A percentile compares a stretch with the other conserved stretches of the same genome.
phyloP scores from a whole-genome alignment of 2,797 vertebrate genomes.

The Siniperca obscura region DNA sequence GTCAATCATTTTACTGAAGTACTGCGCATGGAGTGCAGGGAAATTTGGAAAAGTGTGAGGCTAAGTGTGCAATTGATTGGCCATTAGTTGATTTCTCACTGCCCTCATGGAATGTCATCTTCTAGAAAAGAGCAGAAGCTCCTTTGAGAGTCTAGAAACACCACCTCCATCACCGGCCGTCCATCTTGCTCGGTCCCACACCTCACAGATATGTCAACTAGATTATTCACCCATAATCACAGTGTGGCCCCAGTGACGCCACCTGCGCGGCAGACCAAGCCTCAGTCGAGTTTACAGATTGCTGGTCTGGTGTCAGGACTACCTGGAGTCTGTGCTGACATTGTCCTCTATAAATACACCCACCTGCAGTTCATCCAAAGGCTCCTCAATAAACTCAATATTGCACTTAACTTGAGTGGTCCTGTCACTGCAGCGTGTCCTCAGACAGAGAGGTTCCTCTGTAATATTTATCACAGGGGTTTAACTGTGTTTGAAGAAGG shows the following conservation, averaged over 20 bases:
- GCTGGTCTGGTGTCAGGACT: slow-evolving; percentile 31
- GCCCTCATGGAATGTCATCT: neutral
- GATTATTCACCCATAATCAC: slow-evolving; percentile 66
- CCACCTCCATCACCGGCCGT: neutral
- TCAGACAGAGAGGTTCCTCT: slow-evolving; percentile 48
- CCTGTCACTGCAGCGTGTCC: slow-evolving; percentile 58
- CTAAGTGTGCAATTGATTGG: slow-evolving; percentile 1
- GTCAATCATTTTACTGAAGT: slow-evolving; percentile 1
- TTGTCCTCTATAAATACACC: slow-evolving; percentile 65
- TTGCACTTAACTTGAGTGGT: slow-evolving; percentile 73
- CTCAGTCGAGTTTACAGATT: slow-evolving; percentile 6
- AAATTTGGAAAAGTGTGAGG: neutral
- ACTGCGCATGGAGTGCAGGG: neutral
- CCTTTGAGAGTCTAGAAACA: slow-evolving; percentile 36
- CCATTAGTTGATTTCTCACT: neutral
- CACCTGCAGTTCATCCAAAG: slow-evolving; percentile 53
- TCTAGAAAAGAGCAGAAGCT: slow-evolving; percentile 33
- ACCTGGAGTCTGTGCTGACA: slow-evolving; percentile 47
- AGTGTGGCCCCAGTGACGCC: slow-evolving; percentile 25
- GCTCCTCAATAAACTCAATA: slow-evolving; percentile 58
- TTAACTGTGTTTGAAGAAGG: slow-evolving; percentile 40
- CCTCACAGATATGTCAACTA: slow-evolving; percentile 57
- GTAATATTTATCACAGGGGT: slow-evolving; percentile 65
- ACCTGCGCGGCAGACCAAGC: slow-evolving; percentile 35
- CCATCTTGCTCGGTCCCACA: slow-evolving; percentile 27